Evolutionary conservation across 2,797 vertebrate species (phyloP), one percentile per base, ranked within the genome.

Genomic region (Sylvia borin): DNA sequence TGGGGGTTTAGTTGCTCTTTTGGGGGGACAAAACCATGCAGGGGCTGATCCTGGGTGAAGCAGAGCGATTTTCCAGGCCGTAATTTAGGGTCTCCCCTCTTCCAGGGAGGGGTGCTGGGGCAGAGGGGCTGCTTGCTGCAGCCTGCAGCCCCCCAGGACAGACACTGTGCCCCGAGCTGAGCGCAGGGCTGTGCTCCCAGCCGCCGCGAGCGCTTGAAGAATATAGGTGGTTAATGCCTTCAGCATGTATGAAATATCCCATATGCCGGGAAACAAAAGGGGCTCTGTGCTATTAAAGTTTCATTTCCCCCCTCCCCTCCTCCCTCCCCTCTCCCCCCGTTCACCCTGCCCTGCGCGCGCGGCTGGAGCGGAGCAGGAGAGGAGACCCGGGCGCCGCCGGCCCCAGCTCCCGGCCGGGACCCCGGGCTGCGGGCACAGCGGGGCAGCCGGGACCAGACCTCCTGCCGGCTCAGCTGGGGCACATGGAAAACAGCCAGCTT

Each of bases 221-320:
- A 97, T 97, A 98, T 98, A 98, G 97, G 97, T 97, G 97, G 97
- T 97, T 98, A 98, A 98, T 98, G 98, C 98, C 97, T 98, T 98
- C 98, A 98, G 98, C 96, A 98, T 98, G 98, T 98, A 98, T 98
- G 98, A 98, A 98, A 98, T 98, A 98, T 98, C 98, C 98, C 98
- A 98, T 98, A 98, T 98, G 98, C 97, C 95, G 96, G 74, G 97
- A 98, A 98, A 98, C 98, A 98, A 98, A 98, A 98, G 98, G 98
- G 98, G 97, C 98, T 98, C 98, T 98, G 97, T 98, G 98, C 98
- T 98, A 98, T 98, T 98, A 98, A 98, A 98, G 98, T 97, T 98
- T 97, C 98, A 97, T 98, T 98, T 98, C 97, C 97, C 97, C 98
- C 95, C 97, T 97, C 98, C 97, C 97, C 97, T 97, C 96, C 95